Conservation (phyloP, 2,888 invertebrate genomes). For the Augochlorella aurata region DNA sequence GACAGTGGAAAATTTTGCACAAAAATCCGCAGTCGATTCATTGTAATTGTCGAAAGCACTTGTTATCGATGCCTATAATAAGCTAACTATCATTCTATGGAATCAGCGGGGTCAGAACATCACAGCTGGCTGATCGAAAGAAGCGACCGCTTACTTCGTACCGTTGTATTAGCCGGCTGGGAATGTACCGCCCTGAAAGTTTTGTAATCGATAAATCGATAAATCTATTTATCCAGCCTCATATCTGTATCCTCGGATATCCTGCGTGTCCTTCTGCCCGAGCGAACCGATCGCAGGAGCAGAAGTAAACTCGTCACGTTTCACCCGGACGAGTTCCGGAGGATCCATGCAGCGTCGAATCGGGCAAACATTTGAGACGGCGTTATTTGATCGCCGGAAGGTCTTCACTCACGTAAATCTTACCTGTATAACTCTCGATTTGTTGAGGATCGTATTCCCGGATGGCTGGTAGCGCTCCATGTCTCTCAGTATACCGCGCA, state of each 20-base stretch:
- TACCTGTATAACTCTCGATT: slow-evolving; percentile 83
- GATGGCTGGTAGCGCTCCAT: slow-evolving; percentile 87
- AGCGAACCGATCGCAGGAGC: not conserved
- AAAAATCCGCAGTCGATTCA: too few species aligned
- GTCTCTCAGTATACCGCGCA: slow-evolving; percentile 87
- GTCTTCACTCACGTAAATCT: slow-evolving; percentile 48
- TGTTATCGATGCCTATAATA: too few species aligned
- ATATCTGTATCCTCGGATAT: not conserved
- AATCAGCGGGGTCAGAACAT: too few species aligned
- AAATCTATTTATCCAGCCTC: not conserved
- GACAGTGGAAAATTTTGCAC: too few species aligned
- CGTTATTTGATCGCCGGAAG: not conserved
- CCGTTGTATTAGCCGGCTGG: not conserved
- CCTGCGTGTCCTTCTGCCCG: not conserved
- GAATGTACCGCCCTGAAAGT: not conserved
- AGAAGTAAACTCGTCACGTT: slow-evolving; percentile 18
- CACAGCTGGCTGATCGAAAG: not conserved
- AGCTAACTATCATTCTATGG: too few species aligned
- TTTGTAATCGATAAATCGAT: not conserved
- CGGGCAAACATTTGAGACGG: slow-evolving; percentile 32
- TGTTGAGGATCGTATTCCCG: slow-evolving; percentile 82
- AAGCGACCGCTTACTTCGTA: not conserved
- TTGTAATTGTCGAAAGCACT: too few species aligned
- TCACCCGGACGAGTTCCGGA: slow-evolving; percentile 13
- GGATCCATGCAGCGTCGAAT: slow-evolving; percentile 6